phyloP scores from a whole-genome alignment of 2,797 vertebrate species.

The Clarias pachynema region DNA sequence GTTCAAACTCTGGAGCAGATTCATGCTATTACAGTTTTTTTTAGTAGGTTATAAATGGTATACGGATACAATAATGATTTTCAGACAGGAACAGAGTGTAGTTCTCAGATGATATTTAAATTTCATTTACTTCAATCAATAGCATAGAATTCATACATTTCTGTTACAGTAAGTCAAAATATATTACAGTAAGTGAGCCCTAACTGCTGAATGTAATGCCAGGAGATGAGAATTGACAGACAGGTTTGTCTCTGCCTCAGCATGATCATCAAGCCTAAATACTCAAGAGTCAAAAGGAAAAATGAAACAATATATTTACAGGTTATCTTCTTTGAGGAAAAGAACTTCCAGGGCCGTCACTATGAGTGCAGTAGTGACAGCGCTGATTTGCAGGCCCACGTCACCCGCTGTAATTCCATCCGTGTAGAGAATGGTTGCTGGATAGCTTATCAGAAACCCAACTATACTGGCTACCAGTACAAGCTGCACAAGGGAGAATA shows the following conservation, averaged over 20 bases:
- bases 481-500: constrained; percentile 80
- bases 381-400: constrained; percentile 73
- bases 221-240: not conserved
- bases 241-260: not conserved
- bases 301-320: constrained; percentile 42
- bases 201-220: not conserved
- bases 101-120: not conserved
- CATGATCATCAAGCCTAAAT: not conserved
- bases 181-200: not conserved
- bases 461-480: constrained; percentile 79
- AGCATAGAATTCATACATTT: not conserved
- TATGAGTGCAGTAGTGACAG: constrained; percentile 76
- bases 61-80: not conserved
- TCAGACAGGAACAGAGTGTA: not conserved
- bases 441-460: constrained; percentile 80
- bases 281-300: not conserved
- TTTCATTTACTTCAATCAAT: not conserved
- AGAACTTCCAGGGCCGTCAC: constrained; percentile 78
- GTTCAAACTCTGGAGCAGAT: not conserved
- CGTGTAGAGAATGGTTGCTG: constrained; percentile 75
- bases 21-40: not conserved
- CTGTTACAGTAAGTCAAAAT: not conserved
- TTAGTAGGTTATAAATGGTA: not conserved
- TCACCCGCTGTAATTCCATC: constrained; percentile 80
- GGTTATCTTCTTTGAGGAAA: constrained; percentile 81